Evolutionary conservation across 2,113 vertebrate genomes (phyloP).

Genomic region (Crocuta crocuta): DNA sequence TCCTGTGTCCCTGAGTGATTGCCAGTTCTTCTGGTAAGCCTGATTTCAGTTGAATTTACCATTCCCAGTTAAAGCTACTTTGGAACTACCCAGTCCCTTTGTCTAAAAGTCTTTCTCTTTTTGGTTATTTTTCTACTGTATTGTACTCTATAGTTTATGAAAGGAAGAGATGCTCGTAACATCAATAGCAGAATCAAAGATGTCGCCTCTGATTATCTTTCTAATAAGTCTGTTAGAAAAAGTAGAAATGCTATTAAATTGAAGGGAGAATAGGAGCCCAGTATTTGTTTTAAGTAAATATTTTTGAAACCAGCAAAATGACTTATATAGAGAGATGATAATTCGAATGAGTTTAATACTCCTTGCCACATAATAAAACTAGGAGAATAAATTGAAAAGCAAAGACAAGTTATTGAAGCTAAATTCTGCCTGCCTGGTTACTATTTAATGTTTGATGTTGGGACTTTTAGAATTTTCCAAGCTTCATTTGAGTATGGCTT

Average conservation of each 20-base stretch:
- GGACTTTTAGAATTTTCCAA: constrained; percentile 16
- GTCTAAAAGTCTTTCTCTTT: not conserved
- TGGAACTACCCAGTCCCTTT: not conserved
- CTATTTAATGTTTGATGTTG: not conserved
- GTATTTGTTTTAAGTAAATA: constrained; percentile 6
- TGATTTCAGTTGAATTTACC: not conserved
- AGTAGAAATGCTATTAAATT: not conserved
- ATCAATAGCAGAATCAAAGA: not conserved
- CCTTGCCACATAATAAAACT: not conserved
- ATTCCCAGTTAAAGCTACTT: not conserved
- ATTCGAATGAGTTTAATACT: not conserved
- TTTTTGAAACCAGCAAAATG: not conserved
- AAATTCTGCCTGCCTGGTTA: not conserved
- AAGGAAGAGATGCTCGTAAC: not conserved
- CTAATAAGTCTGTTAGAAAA: not conserved
- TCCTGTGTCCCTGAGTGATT: not conserved
- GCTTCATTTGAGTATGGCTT: not conserved
- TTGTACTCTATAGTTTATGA: not conserved
- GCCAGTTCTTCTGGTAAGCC: not conserved
- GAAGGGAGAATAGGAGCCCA: not conserved
- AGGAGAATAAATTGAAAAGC: not conserved
- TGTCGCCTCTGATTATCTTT: constrained; percentile 16
- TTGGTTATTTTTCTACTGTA: not conserved
- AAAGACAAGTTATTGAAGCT: not conserved
- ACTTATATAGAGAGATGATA: not conserved